Percentiles rank a stretch among this genome's conserved stretches.
These are phyloP conservation scores for Celastrina argiolus DNA, from an alignment of 2,888 invertebrate genomes.

Conservation along the genomic window DNA sequence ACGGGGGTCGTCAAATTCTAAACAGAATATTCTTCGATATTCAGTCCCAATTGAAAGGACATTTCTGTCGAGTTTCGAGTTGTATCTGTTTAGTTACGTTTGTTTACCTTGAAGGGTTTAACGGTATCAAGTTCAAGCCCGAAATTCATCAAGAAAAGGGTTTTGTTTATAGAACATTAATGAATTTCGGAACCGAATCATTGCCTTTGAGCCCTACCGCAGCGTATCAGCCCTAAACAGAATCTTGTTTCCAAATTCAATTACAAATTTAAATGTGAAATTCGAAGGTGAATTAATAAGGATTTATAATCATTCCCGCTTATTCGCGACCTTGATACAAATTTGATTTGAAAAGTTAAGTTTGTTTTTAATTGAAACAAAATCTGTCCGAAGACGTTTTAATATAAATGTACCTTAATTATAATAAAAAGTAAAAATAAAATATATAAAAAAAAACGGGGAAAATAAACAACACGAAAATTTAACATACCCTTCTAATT, in stretches of 20 bases:
- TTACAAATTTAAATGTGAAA: slow-evolving; percentile 5
- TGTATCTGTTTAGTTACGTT: not conserved
- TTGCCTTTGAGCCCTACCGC: slow-evolving; percentile 37
- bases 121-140: slow-evolving; percentile 27
- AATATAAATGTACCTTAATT: too few species aligned
- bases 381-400: too few species aligned
- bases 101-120: slow-evolving; percentile 8
- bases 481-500: too few species aligned
- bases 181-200: slow-evolving; percentile 52
- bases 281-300: not conserved
- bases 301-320: not conserved
- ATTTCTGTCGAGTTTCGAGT: not conserved
- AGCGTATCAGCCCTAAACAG: slow-evolving; percentile 1
- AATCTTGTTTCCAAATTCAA: not conserved
- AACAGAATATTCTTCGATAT: not conserved
- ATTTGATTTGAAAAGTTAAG: not conserved
- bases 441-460: too few species aligned
- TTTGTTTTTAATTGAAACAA: too few species aligned
- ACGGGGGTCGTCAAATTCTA: too few species aligned
- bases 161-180: slow-evolving; percentile 62
- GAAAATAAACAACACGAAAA: too few species aligned
- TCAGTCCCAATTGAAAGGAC: not conserved
- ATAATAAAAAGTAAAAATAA: too few species aligned
- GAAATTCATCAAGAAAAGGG: slow-evolving; percentile 40
- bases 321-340: not conserved